These are phyloP conservation scores for Tanytarsus gracilentus DNA, from an alignment of 2,888 invertebrate species.

Conservation along the genomic window DNA sequence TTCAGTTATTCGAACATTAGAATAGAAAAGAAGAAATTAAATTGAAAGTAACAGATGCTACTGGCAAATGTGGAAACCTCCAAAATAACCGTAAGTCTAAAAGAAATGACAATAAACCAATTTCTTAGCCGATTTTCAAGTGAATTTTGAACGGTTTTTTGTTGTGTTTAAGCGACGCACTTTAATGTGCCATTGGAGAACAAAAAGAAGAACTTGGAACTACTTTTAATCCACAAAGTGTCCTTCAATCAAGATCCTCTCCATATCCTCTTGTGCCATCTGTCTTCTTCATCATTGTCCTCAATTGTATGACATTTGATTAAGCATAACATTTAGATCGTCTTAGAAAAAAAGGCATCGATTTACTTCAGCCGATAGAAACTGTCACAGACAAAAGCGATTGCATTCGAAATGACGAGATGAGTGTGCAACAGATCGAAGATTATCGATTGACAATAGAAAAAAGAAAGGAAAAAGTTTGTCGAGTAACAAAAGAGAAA, in stretches of 20 bases:
- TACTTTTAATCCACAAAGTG: conserved; percentile 21
- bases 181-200: background rate
- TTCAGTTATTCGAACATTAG: no score
- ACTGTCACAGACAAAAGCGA: background rate
- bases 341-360: no score
- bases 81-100: no score
- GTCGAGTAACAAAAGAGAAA: conserved; percentile 3
- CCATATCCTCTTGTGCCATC: no score
- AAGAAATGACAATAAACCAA: background rate
- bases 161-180: conserved; percentile 2
- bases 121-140: background rate
- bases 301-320: conserved; percentile 14
- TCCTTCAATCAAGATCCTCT: conserved; percentile 23
- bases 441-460: conserved; percentile 28
- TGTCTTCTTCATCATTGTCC: conserved; percentile 18
- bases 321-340: conserved; percentile 8
- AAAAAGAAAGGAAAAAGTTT: no score
- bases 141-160: background rate
- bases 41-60: background rate
- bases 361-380: conserved; percentile 1
- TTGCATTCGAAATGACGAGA: background rate
- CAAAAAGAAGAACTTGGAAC: background rate
- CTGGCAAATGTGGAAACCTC: background rate
- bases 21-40: no score
- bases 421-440: conserved; percentile 20